phyloP scores from a whole-genome alignment of 2,888 invertebrate species.

The Leucophenga montana region DNA sequence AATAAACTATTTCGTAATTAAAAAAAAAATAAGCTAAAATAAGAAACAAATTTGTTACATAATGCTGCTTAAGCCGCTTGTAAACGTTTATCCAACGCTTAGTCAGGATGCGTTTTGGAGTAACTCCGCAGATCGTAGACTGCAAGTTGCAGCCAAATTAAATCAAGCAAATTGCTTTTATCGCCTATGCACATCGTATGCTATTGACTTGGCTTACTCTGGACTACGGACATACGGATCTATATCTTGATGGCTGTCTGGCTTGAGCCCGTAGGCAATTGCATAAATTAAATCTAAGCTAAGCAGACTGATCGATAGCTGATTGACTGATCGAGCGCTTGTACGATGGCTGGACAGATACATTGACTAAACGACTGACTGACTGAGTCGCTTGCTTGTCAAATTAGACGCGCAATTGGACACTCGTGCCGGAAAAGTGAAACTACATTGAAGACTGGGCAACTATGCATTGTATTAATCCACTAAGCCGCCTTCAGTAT shows the following conservation, averaged over 20 bases:
- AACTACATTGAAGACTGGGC: too few relatives aligned
- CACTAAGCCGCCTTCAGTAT: too few relatives aligned
- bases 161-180: conserved; percentile 66
- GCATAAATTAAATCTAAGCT: conserved; percentile 16
- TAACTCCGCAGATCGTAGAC: background rate
- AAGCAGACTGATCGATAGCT: background rate
- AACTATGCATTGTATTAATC: too few relatives aligned
- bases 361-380: background rate
- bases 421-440: too few relatives aligned
- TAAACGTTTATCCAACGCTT: background rate
- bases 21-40: background rate
- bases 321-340: background rate
- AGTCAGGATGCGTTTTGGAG: background rate
- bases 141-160: conserved; percentile 48
- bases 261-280: too few relatives aligned
- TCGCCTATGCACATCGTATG: conserved; percentile 60
- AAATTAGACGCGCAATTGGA: conserved; percentile 8
- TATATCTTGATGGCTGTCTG: background rate
- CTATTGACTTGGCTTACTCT: conserved; percentile 3
- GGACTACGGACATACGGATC: background rate
- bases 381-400: background rate
- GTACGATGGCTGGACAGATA: background rate
- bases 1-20: background rate
- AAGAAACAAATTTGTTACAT: background rate
- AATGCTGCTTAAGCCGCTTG: background rate